Evolutionary conservation across 1,140 invertebrate species (phyloP), one percentile per base, ranked within the genome.

Genomic region (Maconellicoccus hirsutus): DNA sequence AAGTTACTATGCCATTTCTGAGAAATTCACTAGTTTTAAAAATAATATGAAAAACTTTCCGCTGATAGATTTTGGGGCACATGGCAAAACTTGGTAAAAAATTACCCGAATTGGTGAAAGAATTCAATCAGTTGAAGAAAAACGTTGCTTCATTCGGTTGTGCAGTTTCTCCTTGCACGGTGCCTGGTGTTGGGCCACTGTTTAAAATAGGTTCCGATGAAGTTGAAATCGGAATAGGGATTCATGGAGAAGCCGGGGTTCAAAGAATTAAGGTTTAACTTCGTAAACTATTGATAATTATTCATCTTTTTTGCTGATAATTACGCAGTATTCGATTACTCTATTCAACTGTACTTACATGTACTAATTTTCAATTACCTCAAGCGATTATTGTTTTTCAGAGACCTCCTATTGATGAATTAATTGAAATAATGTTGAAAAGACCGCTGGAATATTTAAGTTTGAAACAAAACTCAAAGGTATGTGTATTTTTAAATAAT

Each of bases 191-290:
- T 78, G 79, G 78, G 0, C 83, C 84, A 0, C 81, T 89, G 70
- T 93, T 93, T 75, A 80, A 85, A 19, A 79, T 93, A 29, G 79
- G 80, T 8, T 70, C 79, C 0, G 86, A 88, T 76, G 84, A 90
- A 78, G 85, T 93, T 79, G 91, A 93, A 80, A 79, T 93, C 8
- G 92, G 92, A 0, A 82, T 92, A 23, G 92, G 92, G 70, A 83
- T 93, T 69, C 92, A 94, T 78, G 92, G 92, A 0, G 92, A 95
- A 80, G 87, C 89, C 19, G 92, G 92, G 21, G 86, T 90, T 16
- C 82, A 84, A 73, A 85, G 86, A 76, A 80, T 85, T 23, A 86
- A 87, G 77, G 61, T 66, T 52, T 52, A 52, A 16, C 10, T 16
- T 3, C 42, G n/a, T 8, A 52, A 52, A 52, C 42, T 2, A 8